Percentiles rank a stretch among this genome's conserved stretches.
Evolutionary conservation across 1,140 invertebrate genomes (phyloP).

Genomic region (Drosophila mojavensis): DNA sequence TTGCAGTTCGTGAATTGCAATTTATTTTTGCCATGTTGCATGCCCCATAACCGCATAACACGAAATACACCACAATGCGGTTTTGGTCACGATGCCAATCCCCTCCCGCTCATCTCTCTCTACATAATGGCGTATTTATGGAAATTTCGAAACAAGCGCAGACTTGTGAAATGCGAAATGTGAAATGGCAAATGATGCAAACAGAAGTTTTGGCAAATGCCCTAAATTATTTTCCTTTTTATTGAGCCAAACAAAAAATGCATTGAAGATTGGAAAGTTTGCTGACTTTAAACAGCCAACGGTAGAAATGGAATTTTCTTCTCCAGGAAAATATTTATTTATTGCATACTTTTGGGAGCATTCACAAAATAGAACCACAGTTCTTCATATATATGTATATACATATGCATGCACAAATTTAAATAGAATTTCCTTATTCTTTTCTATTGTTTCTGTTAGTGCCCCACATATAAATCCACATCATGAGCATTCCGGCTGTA

Average conservation of each 20-base stretch:
- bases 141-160: constrained; percentile 17
- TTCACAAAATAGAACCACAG: constrained; percentile 16
- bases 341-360: constrained; percentile 37
- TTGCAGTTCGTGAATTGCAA: constrained; percentile 24
- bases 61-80: constrained; percentile 26
- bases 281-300: background rate
- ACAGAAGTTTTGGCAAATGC: background rate
- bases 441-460: background rate
- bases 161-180: constrained; percentile 20
- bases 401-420: constrained; percentile 19
- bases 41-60: constrained; percentile 28
- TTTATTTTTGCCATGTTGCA: constrained; percentile 42
- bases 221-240: background rate
- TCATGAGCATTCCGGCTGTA: constrained; percentile 27
- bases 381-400: constrained; percentile 8
- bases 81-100: constrained; percentile 10
- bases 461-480: constrained; percentile 1
- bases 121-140: constrained; percentile 12
- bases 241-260: background rate
- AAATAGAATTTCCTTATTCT: background rate
- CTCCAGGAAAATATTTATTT: constrained; percentile 14
- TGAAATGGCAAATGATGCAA: background rate
- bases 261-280: background rate
- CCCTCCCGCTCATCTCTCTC: background rate
- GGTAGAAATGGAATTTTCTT: background rate